Base-by-base conservation (phyloP, 2,113 vertebrate species). In the Ellobius talpinus region DNA sequence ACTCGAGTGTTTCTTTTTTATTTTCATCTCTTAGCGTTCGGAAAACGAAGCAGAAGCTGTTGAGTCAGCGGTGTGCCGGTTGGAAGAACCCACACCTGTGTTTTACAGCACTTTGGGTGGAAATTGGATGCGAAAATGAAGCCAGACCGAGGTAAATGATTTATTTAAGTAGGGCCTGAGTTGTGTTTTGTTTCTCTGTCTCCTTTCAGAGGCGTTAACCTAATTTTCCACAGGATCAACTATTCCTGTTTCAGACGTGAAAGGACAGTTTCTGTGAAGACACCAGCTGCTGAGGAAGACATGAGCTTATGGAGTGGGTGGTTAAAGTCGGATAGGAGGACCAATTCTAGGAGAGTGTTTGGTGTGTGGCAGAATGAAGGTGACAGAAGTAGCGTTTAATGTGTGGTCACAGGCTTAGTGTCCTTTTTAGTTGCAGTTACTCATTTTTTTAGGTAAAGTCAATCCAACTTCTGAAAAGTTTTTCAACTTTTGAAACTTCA, bases 91-190 rank as follows among this genome's bases (percentile, higher is more conserved):
- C 87, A 89, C 89, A 68, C 81, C 96, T 97, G 92, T 70, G 81
- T 85, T 94, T 0, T 95, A 1, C 77, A 87, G 92, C 72, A 90
- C 5, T 87, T 70, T 90, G 0, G 92, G 92, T 96, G 95, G 96
- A 23, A 81, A 78, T 95, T 0, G 99, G 97, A 97, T 98, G 98
- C 98, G 97, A 99, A 98, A 97, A 99, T 99, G 99, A 99, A 99
- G 99, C 97, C 99, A 91, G 99, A 99, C 96, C 97, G 99, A 99
- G 99, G 99, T 99, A 99, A 98, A 98, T 93, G 96, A 74, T 89
- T 98, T 88, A 47, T 92, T 77, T 0, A 47, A 90, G 11, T 0
- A 21, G 84, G 1, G 52, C 73, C 91, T 93, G 58, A 81, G 42
- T 36, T 76, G 58, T 33, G 39, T 47, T 90, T 39, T 42, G 55